Evolutionary conservation across 2,888 invertebrate species (phyloP).

Genomic region (Icerya purchasi): DNA sequence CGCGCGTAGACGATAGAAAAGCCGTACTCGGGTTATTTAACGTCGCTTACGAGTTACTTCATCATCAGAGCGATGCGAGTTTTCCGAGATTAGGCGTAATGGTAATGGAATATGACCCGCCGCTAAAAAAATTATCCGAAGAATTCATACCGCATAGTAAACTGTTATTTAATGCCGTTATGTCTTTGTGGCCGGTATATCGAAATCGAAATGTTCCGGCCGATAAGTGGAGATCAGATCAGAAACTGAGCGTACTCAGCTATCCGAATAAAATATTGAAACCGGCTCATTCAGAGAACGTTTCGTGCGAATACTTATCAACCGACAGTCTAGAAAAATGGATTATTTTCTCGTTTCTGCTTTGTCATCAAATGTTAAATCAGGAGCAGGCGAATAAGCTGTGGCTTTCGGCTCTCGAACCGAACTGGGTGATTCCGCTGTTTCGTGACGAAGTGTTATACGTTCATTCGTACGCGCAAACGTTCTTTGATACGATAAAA

Average conservation of each 20-base stretch:
- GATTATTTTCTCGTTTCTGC: slow-evolving; percentile 83
- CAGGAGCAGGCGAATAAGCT: slow-evolving; percentile 66
- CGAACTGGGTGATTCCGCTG: slow-evolving; percentile 79
- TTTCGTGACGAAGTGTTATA: slow-evolving; percentile 94
- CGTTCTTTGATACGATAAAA: slow-evolving; percentile 85
- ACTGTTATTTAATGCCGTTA: slow-evolving; percentile 60
- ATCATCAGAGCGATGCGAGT: slow-evolving; percentile 66
- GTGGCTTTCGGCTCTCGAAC: slow-evolving; percentile 79
- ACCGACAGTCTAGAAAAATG: slow-evolving; percentile 88
- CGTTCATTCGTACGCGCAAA: slow-evolving; percentile 79
- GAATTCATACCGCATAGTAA: slow-evolving; percentile 91
- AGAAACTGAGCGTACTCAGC: slow-evolving; percentile 77
- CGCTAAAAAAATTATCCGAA: slow-evolving; percentile 82
- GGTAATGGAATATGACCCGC: slow-evolving; percentile 93
- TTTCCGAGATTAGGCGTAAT: slow-evolving; percentile 92
- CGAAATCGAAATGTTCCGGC: slow-evolving; percentile 74
- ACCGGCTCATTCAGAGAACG: slow-evolving; percentile 82
- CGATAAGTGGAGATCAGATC: slow-evolving; percentile 82
- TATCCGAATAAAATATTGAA: slow-evolving; percentile 86
- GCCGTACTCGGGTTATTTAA: slow-evolving; percentile 92
- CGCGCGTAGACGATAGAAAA: slow-evolving; percentile 92
- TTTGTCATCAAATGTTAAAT: slow-evolving; percentile 64
- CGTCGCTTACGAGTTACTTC: slow-evolving; percentile 89
- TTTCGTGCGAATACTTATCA: slow-evolving; percentile 94
- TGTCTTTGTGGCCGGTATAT: slow-evolving; percentile 72